Conservation (phyloP, 92 coral and sea anemone species). For the Zoanthus solanderi region DNA sequence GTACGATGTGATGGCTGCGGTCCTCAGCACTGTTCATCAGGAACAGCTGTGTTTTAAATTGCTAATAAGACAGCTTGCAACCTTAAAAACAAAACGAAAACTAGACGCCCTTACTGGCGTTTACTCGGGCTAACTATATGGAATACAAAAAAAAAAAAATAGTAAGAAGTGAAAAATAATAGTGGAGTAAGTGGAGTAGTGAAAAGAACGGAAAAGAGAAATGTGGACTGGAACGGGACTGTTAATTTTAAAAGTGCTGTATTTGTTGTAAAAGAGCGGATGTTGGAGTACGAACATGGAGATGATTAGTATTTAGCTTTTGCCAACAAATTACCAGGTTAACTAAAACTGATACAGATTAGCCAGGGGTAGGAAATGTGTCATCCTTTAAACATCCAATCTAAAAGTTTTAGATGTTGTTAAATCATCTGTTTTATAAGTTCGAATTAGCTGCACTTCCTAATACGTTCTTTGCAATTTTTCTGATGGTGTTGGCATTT, state of each 20-base stretch:
- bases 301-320: not conserved
- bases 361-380: not conserved
- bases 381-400: not conserved
- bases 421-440: not conserved
- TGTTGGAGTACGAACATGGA: not conserved
- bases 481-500: not conserved
- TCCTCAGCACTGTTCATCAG: no score
- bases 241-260: not conserved
- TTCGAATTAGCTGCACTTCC: not conserved
- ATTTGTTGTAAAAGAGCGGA: not conserved
- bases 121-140: not conserved
- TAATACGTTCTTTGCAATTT: no score
- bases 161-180: no score
- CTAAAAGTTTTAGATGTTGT: not conserved
- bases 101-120: not conserved
- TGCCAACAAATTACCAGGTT: constrained; percentile 2
- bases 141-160: no score
- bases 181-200: no score
- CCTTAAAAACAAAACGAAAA: no score
- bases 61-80: no score
- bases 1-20: no score
- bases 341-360: not conserved
- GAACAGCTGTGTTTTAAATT: no score
- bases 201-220: not conserved
- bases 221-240: not conserved